Conservation (phyloP, 2,888 invertebrate genomes). For the Agrochola macilenta region DNA sequence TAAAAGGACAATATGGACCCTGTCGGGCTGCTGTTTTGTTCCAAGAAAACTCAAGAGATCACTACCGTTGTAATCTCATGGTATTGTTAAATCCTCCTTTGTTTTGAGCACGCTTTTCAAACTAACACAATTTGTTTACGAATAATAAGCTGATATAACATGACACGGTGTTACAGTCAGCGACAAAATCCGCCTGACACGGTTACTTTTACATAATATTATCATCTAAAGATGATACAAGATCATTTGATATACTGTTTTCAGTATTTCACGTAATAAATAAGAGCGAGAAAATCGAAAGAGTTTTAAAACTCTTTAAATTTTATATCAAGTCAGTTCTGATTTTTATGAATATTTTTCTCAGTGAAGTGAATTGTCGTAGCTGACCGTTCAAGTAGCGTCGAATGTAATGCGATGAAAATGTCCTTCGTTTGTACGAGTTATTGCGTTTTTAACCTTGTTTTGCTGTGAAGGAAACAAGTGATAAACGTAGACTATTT, state of each 20-base stretch:
- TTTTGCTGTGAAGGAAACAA: constrained; percentile 24
- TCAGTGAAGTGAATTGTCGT: neutral
- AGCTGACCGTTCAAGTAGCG: neutral
- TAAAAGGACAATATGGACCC: too few relatives aligned
- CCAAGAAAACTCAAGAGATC: constrained; percentile 33
- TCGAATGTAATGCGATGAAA: constrained; percentile 6
- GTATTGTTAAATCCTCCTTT: constrained; percentile 39
- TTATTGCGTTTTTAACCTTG: constrained; percentile 50
- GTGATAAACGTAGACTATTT: constrained; percentile 36
- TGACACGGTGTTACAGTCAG: neutral
- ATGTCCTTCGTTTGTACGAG: constrained; percentile 29
- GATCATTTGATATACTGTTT: neutral
- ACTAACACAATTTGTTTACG: constrained; percentile 35
- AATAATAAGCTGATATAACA: constrained; percentile 1
- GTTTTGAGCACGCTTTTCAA: constrained; percentile 36
- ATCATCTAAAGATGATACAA: neutral
- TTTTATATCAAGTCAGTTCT: neutral
- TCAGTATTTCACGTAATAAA: neutral
- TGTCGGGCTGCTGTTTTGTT: constrained; percentile 1
- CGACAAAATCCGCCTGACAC: too few relatives aligned
- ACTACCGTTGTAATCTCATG: constrained; percentile 23
- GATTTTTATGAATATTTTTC: neutral
- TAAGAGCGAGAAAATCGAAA: neutral
- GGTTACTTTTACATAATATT: neutral
- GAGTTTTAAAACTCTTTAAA: too few relatives aligned